Evolutionary conservation across 2,797 vertebrate species (phyloP).

Genomic region (Gymnoscopelus braueri): DNA sequence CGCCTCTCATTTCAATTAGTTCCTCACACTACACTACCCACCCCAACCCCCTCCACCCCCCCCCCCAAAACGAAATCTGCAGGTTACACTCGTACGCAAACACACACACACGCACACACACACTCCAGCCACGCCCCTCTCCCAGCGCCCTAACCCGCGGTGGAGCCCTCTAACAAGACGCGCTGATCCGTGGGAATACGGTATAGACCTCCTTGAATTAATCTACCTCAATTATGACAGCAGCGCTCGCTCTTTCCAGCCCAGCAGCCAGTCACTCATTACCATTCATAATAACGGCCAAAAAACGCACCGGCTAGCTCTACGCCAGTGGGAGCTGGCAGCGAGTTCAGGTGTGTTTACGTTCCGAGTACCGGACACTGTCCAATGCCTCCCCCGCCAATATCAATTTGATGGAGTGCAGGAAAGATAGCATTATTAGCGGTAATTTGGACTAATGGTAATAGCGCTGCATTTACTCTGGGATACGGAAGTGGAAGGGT

Average conservation of each 20-base stretch:
- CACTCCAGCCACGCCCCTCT: conserved; percentile 36
- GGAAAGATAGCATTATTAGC: conserved; percentile 51
- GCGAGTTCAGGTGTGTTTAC: conserved; percentile 55
- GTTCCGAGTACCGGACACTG: conserved; percentile 61
- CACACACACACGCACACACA: conserved; percentile 46
- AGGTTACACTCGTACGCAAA: conserved; percentile 56
- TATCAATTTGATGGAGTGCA: conserved; percentile 73
- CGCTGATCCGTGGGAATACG: conserved; percentile 72
- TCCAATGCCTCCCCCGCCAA: conserved; percentile 49
- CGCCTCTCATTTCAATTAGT: conserved; percentile 90
- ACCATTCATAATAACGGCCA: conserved; percentile 61
- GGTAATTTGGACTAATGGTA: conserved; percentile 50
- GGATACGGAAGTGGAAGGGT: conserved; percentile 31
- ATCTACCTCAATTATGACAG: conserved; percentile 75
- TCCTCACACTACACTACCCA: conserved; percentile 69
- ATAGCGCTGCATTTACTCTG: conserved; percentile 56
- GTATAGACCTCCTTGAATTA: conserved; percentile 60
- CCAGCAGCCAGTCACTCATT: conserved; percentile 64
- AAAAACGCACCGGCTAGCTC: conserved; percentile 46
- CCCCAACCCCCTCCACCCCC: conserved; percentile 51
- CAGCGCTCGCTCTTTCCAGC: conserved; percentile 59
- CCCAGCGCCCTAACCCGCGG: conserved; percentile 40
- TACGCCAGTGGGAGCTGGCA: conserved; percentile 64
- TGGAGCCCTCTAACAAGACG: conserved; percentile 65
- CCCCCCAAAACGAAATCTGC: conserved; percentile 45